A percentile compares a stretch with the other conserved stretches of the same genome.
Evolutionary conservation across 1,140 invertebrate species (phyloP).

Genomic region (Leptonema lineaticorne): DNA sequence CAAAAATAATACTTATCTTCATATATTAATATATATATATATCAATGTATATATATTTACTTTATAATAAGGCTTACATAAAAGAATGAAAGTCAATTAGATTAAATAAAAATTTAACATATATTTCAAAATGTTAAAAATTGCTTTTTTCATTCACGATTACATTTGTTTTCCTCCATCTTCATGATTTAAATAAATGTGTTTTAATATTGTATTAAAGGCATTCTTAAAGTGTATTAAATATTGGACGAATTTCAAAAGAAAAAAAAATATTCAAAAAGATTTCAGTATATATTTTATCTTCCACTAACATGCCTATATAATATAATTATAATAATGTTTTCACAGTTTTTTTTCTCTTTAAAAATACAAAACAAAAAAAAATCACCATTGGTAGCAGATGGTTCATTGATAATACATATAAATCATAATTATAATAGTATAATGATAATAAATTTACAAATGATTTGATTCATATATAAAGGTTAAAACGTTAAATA

Average conservation of each 20-base stretch:
- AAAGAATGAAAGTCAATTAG: conserved; percentile 4
- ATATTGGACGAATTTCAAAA: background rate
- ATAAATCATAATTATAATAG: too few relatives aligned
- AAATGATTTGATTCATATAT: too few relatives aligned
- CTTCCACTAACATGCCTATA: too few relatives aligned
- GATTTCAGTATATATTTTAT: too few relatives aligned
- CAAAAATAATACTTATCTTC: background rate
- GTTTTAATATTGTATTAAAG: too few relatives aligned
- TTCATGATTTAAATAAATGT: background rate
- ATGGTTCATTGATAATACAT: too few relatives aligned
- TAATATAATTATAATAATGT: too few relatives aligned
- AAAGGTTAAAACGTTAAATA: too few relatives aligned
- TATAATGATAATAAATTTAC: too few relatives aligned
- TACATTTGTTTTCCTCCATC: background rate
- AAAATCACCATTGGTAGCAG: too few relatives aligned
- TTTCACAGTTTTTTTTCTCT: too few relatives aligned
- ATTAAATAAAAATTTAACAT: conserved; percentile 15
- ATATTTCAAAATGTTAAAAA: conserved; percentile 12
- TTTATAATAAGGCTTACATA: background rate
- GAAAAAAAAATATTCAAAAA: background rate
- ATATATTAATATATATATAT: background rate
- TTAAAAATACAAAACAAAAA: too few relatives aligned
- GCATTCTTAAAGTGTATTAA: background rate
- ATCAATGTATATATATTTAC: background rate
- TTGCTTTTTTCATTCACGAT: conserved; percentile 2